Percentiles rank a stretch among this genome's conserved stretches.
Evolutionary conservation across 2,113 vertebrate species (phyloP).

Genomic region (Corvus hawaiiensis): DNA sequence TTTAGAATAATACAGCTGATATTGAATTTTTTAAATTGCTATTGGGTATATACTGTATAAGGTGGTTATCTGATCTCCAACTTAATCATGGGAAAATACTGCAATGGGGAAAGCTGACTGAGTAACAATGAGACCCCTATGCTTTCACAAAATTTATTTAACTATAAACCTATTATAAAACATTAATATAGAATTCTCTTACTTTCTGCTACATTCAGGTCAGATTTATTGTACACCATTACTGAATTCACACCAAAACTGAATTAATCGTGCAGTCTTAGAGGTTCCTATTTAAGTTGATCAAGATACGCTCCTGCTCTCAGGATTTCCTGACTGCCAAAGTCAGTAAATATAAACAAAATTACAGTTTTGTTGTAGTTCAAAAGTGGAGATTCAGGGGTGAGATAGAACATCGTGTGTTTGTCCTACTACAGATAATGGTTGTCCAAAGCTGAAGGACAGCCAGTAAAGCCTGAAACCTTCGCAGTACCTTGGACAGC

Average conservation of each 20-base stretch:
- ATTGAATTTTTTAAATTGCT: constrained; percentile 71
- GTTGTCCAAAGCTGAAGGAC: background rate
- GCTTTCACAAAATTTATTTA: constrained; percentile 71
- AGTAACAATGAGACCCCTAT: constrained; percentile 59
- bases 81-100: constrained; percentile 68
- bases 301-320: background rate
- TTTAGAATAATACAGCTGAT: constrained; percentile 68
- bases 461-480: background rate
- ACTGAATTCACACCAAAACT: constrained; percentile 26
- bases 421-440: background rate
- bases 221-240: constrained; percentile 53
- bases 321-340: background rate
- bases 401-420: background rate
- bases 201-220: constrained; percentile 51
- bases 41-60: constrained; percentile 56
- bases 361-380: background rate
- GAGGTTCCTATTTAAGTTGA: constrained; percentile 17
- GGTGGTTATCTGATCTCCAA: constrained; percentile 70
- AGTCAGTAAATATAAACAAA: constrained; percentile 18
- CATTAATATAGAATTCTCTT: constrained; percentile 65
- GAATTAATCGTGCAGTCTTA: background rate
- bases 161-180: constrained; percentile 65
- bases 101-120: constrained; percentile 56
- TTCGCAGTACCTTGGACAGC: background rate
- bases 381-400: background rate